phyloP scores from a whole-genome alignment of 1,140 invertebrate genomes.

The Idris sp. region DNA sequence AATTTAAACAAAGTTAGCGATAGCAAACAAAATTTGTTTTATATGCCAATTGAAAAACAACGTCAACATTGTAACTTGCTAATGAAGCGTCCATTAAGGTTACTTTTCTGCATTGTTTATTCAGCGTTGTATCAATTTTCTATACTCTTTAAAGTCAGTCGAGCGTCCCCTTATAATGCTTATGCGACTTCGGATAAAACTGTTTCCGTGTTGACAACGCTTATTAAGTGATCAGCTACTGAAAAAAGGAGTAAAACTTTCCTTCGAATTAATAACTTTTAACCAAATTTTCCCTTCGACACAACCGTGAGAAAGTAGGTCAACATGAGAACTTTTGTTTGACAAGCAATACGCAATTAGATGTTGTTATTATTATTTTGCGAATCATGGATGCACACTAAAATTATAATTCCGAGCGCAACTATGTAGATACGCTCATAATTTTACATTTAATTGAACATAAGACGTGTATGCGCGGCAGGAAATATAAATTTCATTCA shows the following conservation, averaged over 20 bases:
- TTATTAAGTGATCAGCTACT: conserved; percentile 9
- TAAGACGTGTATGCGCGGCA: conserved; percentile 19
- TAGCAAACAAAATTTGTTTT: background rate
- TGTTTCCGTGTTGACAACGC: conserved; percentile 20
- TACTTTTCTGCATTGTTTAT: conserved; percentile 23
- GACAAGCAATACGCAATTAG: too few relatives aligned
- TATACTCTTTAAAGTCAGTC: conserved; percentile 12
- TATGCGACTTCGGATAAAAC: conserved; percentile 16
- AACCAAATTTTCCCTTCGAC: too few relatives aligned
- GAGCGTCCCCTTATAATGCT: background rate
- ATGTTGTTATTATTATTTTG: too few relatives aligned
- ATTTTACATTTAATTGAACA: conserved; percentile 31
- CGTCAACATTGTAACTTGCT: conserved; percentile 4
- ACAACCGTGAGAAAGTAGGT: too few relatives aligned
- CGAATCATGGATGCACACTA: too few relatives aligned
- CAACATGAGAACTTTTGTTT: too few relatives aligned
- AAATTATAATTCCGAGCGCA: too few relatives aligned
- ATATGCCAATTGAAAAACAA: conserved; percentile 14
- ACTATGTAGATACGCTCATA: conserved; percentile 2
- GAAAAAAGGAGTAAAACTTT: too few relatives aligned
- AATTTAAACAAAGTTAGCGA: background rate
- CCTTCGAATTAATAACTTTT: too few relatives aligned
- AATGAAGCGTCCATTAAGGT: conserved; percentile 20
- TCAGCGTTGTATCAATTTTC: conserved; percentile 24
- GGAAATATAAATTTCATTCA: conserved; percentile 54